Percentiles rank a stretch among this genome's conserved stretches.
phyloP scores from a whole-genome alignment of 2,113 vertebrate genomes.

The Acanthochromis polyacanthus region DNA sequence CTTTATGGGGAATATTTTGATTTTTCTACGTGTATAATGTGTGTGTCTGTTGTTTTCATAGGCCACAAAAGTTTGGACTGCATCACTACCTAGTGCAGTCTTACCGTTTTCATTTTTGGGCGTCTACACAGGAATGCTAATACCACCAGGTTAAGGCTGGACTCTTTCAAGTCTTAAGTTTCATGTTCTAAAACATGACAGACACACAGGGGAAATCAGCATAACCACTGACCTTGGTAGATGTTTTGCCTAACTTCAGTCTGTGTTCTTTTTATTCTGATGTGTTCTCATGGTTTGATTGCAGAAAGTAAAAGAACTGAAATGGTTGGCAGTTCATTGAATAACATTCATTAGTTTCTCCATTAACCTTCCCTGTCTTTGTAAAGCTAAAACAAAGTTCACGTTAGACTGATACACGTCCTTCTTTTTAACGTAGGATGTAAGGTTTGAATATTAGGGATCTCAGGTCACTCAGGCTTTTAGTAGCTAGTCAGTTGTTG shows the following conservation, averaged over 20 bases:
- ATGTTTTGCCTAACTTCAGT: conserved; percentile 25
- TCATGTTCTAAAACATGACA: conserved; percentile 31
- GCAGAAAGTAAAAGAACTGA: neutral
- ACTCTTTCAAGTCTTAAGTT: conserved; percentile 32
- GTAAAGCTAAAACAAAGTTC: neutral
- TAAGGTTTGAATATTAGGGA: neutral
- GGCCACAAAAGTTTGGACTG: conserved; percentile 11
- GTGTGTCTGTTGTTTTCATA: neutral
- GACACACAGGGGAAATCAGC: conserved; percentile 31
- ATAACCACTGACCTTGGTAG: conserved; percentile 20
- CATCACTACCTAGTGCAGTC: conserved; percentile 7
- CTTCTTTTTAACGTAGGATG: no score
- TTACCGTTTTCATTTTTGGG: conserved; percentile 8
- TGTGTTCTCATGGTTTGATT: conserved; percentile 9
- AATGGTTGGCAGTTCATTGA: neutral
- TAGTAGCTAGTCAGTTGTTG: no score
- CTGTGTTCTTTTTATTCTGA: neutral
- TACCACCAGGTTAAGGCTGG: conserved; percentile 4
- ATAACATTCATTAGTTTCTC: neutral
- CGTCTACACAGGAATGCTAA: conserved; percentile 18
- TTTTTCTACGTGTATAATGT: neutral
- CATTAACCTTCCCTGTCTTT: neutral
- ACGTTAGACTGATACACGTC: neutral
- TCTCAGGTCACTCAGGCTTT: neutral
- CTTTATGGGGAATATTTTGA: conserved; percentile 12